These are phyloP conservation scores for Myiothlypis chrysogaster DNA, from an alignment of 2,797 vertebrate genomes.

Conservation along the genomic window DNA sequence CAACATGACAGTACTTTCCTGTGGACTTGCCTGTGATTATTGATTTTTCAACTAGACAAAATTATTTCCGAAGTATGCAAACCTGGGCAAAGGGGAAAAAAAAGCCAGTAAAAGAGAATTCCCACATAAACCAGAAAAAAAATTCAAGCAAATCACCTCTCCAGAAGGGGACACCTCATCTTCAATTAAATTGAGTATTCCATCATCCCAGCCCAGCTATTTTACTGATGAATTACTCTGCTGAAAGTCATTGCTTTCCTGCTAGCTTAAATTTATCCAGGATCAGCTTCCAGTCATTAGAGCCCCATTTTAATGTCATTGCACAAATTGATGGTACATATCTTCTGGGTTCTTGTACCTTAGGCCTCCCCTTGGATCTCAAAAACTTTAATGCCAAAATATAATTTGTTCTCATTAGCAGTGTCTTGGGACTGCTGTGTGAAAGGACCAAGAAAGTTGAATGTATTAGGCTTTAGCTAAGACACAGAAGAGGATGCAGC, in stretches of 20 bases:
- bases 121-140: not conserved
- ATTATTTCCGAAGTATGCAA: not conserved
- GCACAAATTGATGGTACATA: not conserved
- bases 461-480: not conserved
- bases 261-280: not conserved
- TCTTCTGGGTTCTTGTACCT: not conserved
- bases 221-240: not conserved
- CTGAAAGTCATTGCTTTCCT: not conserved
- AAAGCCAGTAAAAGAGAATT: not conserved
- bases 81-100: not conserved
- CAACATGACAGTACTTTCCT: not conserved
- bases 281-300: not conserved
- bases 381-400: not conserved
- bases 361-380: not conserved
- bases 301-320: constrained; percentile 9
- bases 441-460: not conserved
- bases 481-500: not conserved
- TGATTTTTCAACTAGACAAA: not conserved
- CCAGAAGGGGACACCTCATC: not conserved
- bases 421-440: not conserved
- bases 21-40: not conserved
- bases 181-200: not conserved
- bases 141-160: not conserved
- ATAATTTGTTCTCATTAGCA: constrained; percentile 5
- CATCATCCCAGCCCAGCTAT: not conserved